Percentiles rank a stretch among this genome's conserved stretches.
Conservation (phyloP, 2,888 invertebrate species). For the Plusia festucae region DNA sequence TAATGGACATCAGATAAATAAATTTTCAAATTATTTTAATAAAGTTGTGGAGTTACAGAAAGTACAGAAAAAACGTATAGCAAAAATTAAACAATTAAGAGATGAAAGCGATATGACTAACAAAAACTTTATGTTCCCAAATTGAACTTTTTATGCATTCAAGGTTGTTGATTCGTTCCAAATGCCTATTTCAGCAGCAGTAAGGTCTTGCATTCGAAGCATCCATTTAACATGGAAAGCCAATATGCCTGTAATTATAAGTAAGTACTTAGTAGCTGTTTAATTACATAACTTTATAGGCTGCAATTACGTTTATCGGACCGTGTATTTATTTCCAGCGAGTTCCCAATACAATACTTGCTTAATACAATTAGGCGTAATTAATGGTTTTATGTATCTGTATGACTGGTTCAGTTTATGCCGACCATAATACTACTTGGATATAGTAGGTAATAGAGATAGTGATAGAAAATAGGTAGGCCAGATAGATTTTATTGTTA, state of each 20-base stretch:
- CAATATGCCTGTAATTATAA: neutral
- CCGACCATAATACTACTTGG: neutral
- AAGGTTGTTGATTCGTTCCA: too few relatives aligned
- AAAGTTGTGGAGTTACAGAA: too few relatives aligned
- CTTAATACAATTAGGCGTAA: slow-evolving; percentile 8
- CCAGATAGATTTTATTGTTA: neutral
- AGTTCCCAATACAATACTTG: slow-evolving; percentile 15
- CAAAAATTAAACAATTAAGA: too few relatives aligned
- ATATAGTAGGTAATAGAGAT: too few relatives aligned
- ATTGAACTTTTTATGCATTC: too few relatives aligned
- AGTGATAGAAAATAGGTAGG: too few relatives aligned
- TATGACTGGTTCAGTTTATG: neutral
- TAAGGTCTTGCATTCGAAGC: neutral
- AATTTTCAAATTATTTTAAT: too few relatives aligned
- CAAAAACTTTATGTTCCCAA: too few relatives aligned
- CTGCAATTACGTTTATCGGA: slow-evolving; percentile 29
- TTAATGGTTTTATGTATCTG: neutral
- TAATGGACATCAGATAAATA: too few relatives aligned
- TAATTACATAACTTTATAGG: slow-evolving; percentile 14
- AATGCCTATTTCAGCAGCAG: neutral
- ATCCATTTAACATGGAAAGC: neutral
- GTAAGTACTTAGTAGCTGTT: neutral
- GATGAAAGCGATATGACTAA: too few relatives aligned
- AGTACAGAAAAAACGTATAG: too few relatives aligned
- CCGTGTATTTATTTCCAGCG: slow-evolving; percentile 12